Evolutionary conservation across 2,888 invertebrate genomes (phyloP).

Genomic region (Chouioia cunea): DNA sequence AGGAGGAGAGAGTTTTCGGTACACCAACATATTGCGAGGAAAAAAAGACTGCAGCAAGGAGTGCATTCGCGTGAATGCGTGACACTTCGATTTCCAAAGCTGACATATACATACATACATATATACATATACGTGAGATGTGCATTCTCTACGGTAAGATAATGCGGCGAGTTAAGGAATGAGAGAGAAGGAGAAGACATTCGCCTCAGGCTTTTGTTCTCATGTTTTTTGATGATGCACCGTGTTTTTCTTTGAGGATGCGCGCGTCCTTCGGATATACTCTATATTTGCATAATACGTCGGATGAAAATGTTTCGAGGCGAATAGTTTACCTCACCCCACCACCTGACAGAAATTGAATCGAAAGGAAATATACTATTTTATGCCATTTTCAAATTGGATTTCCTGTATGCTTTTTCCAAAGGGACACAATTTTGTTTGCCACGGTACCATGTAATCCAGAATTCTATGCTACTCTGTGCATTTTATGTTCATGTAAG

Average conservation of each 20-base stretch:
- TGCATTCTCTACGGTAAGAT: slow-evolving; percentile 2
- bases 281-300: slow-evolving; percentile 11
- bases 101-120: slow-evolving; percentile 9
- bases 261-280: background rate
- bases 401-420: too few species aligned
- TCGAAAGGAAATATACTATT: too few species aligned
- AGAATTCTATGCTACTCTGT: too few species aligned
- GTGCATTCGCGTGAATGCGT: background rate
- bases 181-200: background rate
- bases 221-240: slow-evolving; percentile 17
- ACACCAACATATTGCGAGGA: background rate
- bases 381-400: too few species aligned
- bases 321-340: too few species aligned
- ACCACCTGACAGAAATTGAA: too few species aligned
- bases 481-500: too few species aligned
- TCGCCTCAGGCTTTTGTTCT: background rate
- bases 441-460: too few species aligned
- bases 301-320: background rate
- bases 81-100: slow-evolving; percentile 20
- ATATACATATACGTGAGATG: too few species aligned
- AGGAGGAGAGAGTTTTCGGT: too few species aligned
- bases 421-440: too few species aligned
- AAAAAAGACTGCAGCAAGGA: background rate
- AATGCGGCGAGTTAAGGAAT: slow-evolving; percentile 13
- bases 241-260: background rate